These are phyloP conservation scores for Danio choprae DNA, from an alignment of 2,797 vertebrate genomes.

Conservation along the genomic window DNA sequence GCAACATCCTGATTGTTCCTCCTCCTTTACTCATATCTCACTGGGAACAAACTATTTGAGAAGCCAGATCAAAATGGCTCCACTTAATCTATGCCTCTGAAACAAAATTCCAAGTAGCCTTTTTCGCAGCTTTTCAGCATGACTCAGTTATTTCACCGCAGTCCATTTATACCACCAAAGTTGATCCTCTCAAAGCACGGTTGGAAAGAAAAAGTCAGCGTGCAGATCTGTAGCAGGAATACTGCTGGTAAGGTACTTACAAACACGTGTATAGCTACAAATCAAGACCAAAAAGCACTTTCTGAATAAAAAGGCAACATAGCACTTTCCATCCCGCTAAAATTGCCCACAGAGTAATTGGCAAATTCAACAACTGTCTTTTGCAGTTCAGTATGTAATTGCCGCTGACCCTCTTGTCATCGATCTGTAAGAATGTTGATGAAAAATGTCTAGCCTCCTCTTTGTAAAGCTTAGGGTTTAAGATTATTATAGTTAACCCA, in stretches of 20 bases:
- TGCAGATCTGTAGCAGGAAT: conserved; percentile 26
- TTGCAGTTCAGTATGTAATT: conserved; percentile 22
- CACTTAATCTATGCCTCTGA: conserved; percentile 45
- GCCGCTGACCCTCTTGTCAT: neutral
- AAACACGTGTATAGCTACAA: neutral
- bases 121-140: conserved; percentile 43
- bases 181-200: conserved; percentile 40
- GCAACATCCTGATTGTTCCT: conserved; percentile 53
- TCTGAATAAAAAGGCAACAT: conserved; percentile 1
- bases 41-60: conserved; percentile 32
- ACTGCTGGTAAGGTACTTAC: neutral
- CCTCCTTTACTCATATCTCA: conserved; percentile 54
- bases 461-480: conserved; percentile 29
- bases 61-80: conserved; percentile 43
- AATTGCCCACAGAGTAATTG: conserved; percentile 16
- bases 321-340: neutral
- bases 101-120: conserved; percentile 47
- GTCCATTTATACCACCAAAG: conserved; percentile 55
- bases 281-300: neutral
- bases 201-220: conserved; percentile 21
- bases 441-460: conserved; percentile 32
- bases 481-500: conserved; percentile 30
- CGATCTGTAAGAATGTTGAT: conserved; percentile 23
- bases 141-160: conserved; percentile 47
- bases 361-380: neutral